Conservation (phyloP, 2,888 invertebrate genomes). For the Aquatica leii region DNA sequence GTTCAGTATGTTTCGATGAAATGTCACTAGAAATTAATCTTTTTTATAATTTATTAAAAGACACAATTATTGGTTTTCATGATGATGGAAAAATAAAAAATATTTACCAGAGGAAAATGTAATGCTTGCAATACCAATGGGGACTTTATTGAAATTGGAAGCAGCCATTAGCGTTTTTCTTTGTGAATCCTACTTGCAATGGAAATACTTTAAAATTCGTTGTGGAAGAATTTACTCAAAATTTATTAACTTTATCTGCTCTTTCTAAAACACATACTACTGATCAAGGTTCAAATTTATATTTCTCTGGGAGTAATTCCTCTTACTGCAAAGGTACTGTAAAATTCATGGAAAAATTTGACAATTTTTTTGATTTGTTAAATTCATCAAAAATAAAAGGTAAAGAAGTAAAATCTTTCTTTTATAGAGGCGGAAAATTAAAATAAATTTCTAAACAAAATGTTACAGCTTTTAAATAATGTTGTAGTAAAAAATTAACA, state of each 20-base stretch:
- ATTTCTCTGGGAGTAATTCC: too few species aligned
- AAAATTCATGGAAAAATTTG: slow-evolving; percentile 10
- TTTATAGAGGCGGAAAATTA: slow-evolving; percentile 24
- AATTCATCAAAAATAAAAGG: slow-evolving; percentile 4
- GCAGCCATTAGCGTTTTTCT: too few species aligned
- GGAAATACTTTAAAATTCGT: too few species aligned
- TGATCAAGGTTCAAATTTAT: too few species aligned
- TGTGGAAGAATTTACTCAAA: too few species aligned
- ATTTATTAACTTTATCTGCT: too few species aligned
- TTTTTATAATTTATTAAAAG: not conserved
- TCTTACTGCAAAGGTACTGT: not conserved
- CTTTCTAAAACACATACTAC: too few species aligned
- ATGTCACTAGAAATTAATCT: not conserved
- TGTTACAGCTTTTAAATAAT: slow-evolving; percentile 30
- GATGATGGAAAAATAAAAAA: not conserved
- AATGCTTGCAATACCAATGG: not conserved
- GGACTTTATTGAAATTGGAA: too few species aligned
- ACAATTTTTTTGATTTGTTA: slow-evolving; percentile 14
- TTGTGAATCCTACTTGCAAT: too few species aligned
- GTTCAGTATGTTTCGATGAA: not conserved
- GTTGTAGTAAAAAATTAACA: slow-evolving; percentile 35
- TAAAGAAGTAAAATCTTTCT: slow-evolving; percentile 8
- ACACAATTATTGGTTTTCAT: not conserved
- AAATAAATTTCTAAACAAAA: slow-evolving; percentile 34
- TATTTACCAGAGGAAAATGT: not conserved